These are phyloP conservation scores for Allophyes oxyacanthae DNA, from an alignment of 2,888 invertebrate genomes.

Conservation along the genomic window DNA sequence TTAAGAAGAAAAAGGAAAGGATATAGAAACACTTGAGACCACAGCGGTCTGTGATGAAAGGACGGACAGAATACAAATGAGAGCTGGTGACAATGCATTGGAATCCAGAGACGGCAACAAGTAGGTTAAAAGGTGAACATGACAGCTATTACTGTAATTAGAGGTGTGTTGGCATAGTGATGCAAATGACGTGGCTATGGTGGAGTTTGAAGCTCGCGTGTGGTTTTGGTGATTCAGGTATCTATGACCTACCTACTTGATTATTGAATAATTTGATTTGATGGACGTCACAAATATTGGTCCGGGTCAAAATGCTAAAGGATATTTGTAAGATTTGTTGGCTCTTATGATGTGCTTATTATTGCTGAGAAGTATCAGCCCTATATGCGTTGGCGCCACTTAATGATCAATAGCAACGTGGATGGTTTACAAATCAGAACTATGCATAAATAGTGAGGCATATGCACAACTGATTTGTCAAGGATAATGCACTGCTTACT, in stretches of 20 bases:
- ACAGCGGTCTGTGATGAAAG: conserved; percentile 81
- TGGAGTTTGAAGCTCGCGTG: conserved; percentile 37
- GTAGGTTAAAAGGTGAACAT: conserved; percentile 87
- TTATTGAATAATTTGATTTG: conserved; percentile 23
- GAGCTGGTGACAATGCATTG: conserved; percentile 78
- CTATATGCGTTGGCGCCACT: conserved; percentile 36
- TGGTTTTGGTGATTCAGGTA: conserved; percentile 18
- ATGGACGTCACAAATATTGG: conserved; percentile 7
- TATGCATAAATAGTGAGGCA: conserved; percentile 21
- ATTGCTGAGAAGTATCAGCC: conserved; percentile 11
- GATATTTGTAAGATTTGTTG: conserved; percentile 5
- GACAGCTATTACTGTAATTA: conserved; percentile 83
- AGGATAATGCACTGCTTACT: conserved; percentile 5
- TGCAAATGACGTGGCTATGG: conserved; percentile 72
- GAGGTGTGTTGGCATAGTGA: conserved; percentile 75
- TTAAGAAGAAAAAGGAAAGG: conserved; percentile 67
- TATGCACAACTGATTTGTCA: conserved; percentile 9
- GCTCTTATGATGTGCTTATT: not conserved
- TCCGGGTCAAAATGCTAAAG: not conserved
- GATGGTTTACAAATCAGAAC: conserved; percentile 28
- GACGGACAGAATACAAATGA: conserved; percentile 75
- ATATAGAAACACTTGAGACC: conserved; percentile 79
- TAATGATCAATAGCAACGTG: conserved; percentile 49
- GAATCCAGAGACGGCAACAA: conserved; percentile 80
- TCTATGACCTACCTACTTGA: conserved; percentile 10